These are phyloP conservation scores for Lithophane socia DNA, from an alignment of 2,888 invertebrate species.

Conservation along the genomic window DNA sequence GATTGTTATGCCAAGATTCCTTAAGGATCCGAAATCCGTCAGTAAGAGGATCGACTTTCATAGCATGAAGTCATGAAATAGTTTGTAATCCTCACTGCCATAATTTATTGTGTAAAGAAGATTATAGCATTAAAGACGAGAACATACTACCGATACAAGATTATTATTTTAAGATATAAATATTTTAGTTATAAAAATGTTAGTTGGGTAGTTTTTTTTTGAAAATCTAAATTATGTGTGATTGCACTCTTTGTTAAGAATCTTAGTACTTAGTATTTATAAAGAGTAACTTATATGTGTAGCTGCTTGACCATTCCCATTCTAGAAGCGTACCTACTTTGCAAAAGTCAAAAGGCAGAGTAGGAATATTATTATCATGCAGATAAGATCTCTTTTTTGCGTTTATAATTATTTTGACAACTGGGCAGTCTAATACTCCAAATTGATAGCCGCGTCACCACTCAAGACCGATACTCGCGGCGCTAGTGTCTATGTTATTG, in stretches of 20 bases:
- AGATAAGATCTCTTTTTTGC: background rate
- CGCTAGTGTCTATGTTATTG: too few species aligned
- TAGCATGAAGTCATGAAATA: slow-evolving; percentile 6
- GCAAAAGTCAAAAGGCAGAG: background rate
- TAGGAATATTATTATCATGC: too few species aligned
- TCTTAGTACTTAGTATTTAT: background rate
- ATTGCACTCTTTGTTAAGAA: background rate
- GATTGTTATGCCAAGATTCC: background rate
- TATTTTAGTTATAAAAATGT: too few species aligned
- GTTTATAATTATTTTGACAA: background rate
- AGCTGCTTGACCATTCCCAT: background rate
- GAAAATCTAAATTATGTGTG: background rate
- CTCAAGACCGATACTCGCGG: too few species aligned
- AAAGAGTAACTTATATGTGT: background rate
- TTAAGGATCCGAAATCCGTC: background rate
- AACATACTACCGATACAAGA: background rate
- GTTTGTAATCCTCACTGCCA: slow-evolving; percentile 44
- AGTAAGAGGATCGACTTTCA: slow-evolving; percentile 23
- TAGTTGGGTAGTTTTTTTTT: background rate
- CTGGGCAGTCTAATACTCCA: background rate
- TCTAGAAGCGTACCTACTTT: background rate
- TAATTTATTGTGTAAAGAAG: slow-evolving; percentile 32
- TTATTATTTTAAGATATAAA: background rate
- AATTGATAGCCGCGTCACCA: background rate
- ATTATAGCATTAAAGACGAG: slow-evolving; percentile 16